phyloP scores from a whole-genome alignment of 2,113 vertebrate genomes.

The Archocentrus centrarchus region DNA sequence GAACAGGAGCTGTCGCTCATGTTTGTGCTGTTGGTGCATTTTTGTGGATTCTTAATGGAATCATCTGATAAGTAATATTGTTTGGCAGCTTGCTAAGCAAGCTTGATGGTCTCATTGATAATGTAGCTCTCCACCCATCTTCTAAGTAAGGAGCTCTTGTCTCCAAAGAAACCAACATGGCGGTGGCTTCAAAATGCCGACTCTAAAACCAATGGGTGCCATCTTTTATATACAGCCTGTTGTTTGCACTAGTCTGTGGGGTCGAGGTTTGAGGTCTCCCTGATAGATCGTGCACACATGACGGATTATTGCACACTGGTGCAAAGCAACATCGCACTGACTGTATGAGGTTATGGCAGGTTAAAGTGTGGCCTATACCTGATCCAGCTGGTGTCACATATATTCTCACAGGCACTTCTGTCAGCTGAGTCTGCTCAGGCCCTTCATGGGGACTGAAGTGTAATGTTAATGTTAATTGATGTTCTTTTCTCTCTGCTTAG shows the following conservation, averaged over 20 bases:
- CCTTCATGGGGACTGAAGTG: fast-evolving
- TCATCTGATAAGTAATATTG: background rate
- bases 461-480: no score
- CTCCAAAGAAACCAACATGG: background rate
- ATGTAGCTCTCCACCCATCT: background rate
- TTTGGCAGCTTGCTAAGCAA: background rate
- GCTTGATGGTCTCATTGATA: no score
- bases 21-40: no score
- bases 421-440: background rate
- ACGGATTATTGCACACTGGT: no score
- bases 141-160: fast-evolving
- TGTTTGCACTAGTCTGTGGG: background rate
- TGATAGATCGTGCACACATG: fast-evolving
- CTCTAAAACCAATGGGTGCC: background rate
- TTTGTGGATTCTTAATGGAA: background rate
- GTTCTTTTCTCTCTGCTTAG: conserved; percentile 67
- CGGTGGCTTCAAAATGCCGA: background rate
- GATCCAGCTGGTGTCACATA: background rate
- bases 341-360: background rate
- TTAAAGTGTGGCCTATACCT: background rate
- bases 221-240: background rate
- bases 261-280: background rate
- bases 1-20: no score
- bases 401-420: background rate
- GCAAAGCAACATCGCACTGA: background rate